These are phyloP conservation scores for Lathronympha strigana DNA, from an alignment of 2,888 invertebrate species.

Conservation along the genomic window DNA sequence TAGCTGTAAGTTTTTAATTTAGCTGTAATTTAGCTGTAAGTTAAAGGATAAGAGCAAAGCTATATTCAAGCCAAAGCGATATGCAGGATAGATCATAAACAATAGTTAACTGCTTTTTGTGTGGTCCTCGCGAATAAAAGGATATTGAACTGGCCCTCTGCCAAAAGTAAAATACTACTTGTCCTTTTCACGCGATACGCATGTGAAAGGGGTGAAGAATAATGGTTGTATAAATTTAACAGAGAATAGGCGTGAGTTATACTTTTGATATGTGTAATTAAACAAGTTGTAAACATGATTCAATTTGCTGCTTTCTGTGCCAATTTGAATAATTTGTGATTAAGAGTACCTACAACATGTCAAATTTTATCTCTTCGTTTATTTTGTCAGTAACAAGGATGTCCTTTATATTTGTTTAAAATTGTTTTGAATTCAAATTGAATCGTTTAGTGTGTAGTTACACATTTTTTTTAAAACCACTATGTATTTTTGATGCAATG, in stretches of 20 bases:
- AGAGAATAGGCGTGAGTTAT: background rate
- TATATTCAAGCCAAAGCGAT: conserved; percentile 11
- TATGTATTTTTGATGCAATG: no score
- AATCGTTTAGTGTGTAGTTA: no score
- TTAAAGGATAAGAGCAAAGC: conserved; percentile 9
- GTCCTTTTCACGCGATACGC: conserved; percentile 20
- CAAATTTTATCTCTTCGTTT: no score
- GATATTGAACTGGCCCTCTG: conserved; percentile 25
- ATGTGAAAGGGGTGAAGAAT: conserved; percentile 18
- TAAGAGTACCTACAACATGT: no score
- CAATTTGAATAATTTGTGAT: background rate
- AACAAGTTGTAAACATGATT: background rate
- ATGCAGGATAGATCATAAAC: conserved; percentile 32
- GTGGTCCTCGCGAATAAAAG: conserved; percentile 29
- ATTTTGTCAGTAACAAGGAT: no score
- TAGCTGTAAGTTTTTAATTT: no score
- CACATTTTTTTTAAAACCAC: no score
- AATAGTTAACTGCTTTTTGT: conserved; percentile 30
- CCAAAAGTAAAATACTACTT: conserved; percentile 24
- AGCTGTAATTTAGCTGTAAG: no score
- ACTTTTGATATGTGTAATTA: background rate
- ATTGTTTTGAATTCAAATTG: no score
- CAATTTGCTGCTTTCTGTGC: background rate
- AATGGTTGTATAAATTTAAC: conserved; percentile 17
- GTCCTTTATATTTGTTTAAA: no score